Conservation (phyloP, 2,888 invertebrate species). For the Candidula unifasciata region DNA sequence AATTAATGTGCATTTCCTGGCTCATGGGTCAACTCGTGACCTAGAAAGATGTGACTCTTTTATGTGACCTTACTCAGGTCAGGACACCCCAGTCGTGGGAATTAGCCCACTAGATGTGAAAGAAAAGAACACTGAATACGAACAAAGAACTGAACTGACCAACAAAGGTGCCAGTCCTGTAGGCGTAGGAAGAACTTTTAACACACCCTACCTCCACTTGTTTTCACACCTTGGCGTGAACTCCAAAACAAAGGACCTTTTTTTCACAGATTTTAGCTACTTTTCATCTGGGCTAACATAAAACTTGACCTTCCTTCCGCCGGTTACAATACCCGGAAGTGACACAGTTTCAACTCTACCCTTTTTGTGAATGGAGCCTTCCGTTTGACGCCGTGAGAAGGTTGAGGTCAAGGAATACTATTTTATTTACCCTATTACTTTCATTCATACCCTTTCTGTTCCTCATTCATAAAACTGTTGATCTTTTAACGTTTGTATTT, state of each 20-base stretch:
- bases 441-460: not conserved
- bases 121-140: not conserved
- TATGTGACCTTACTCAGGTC: not conserved
- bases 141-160: not conserved
- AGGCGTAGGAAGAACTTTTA: not conserved
- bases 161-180: not conserved
- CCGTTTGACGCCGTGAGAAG: conserved; percentile 3
- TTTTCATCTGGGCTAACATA: not conserved
- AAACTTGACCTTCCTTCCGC: conserved; percentile 34
- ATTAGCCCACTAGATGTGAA: not conserved
- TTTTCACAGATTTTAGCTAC: not conserved
- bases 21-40: too few species aligned
- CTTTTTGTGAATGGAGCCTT: not conserved
- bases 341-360: not conserved
- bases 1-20: too few species aligned
- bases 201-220: not conserved
- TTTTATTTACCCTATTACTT: not conserved
- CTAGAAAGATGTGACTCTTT: too few species aligned
- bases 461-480: too few species aligned
- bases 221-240: not conserved
- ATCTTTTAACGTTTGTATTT: too few species aligned
- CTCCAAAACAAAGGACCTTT: not conserved
- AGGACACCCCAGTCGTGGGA: too few species aligned
- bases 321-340: conserved; percentile 2
- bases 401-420: not conserved